Conservation (phyloP, 2,888 invertebrate genomes). For the Actias luna region DNA sequence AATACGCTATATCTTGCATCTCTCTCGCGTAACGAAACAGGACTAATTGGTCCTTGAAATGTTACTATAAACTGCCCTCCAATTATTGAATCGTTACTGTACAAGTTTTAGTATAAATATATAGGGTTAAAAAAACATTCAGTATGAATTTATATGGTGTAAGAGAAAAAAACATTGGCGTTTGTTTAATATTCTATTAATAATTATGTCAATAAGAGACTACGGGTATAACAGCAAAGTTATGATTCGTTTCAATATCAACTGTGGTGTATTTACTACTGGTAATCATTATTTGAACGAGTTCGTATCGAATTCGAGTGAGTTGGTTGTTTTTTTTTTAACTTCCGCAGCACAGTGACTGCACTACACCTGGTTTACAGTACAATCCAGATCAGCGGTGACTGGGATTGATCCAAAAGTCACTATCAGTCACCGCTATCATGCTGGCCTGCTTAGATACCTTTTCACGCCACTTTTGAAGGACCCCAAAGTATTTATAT, state of each 20-base stretch:
- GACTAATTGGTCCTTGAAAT: no score
- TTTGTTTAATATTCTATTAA: not conserved
- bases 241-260: not conserved
- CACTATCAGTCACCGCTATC: no score
- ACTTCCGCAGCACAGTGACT: no score
- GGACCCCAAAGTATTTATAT: no score
- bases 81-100: not conserved
- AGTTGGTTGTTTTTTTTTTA: not conserved
- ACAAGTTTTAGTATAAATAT: not conserved
- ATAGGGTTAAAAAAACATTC: not conserved
- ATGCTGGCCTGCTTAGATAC: no score
- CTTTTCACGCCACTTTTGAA: no score
- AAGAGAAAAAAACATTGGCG: not conserved
- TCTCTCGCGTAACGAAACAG: no score
- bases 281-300: not conserved
- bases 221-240: not conserved
- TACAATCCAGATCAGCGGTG: no score
- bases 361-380: no score
- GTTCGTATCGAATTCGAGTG: not conserved
- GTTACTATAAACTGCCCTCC: no score
- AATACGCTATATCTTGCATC: no score
- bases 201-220: not conserved
- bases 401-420: no score
- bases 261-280: not conserved
- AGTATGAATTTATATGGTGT: not conserved